Conservation (phyloP, 2,797 vertebrate genomes). For the Chelmon rostratus region DNA sequence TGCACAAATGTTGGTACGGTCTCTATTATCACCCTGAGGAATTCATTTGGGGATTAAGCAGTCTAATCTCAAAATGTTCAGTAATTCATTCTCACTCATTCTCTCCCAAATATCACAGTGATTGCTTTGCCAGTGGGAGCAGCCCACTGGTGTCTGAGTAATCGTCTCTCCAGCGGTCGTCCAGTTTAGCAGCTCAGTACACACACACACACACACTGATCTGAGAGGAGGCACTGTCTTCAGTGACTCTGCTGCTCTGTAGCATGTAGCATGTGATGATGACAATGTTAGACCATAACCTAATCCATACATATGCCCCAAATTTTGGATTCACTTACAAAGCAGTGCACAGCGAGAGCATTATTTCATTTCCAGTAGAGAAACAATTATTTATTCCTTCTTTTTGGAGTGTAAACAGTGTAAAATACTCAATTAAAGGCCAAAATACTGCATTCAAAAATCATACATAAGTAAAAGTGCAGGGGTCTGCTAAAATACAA, state of each 20-base stretch:
- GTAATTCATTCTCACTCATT: slow-evolving; percentile 74
- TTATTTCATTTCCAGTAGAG: not conserved
- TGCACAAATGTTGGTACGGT: slow-evolving; percentile 30
- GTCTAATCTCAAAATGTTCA: slow-evolving; percentile 74
- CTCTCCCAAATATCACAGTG: slow-evolving; percentile 59
- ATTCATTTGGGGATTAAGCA: slow-evolving; percentile 76
- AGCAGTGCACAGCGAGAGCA: not conserved
- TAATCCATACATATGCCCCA: not conserved
- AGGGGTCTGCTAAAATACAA: too few species aligned
- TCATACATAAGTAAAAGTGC: not conserved
- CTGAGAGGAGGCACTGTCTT: slow-evolving; percentile 36
- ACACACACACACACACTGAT: slow-evolving; percentile 25
- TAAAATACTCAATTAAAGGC: not conserved
- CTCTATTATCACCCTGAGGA: slow-evolving; percentile 42
- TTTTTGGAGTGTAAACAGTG: not conserved
- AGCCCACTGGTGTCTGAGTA: slow-evolving; percentile 64
- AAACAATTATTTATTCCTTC: not conserved
- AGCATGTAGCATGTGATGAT: slow-evolving; percentile 29
- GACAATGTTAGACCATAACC: not conserved
- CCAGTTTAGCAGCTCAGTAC: slow-evolving; percentile 57
- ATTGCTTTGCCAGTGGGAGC: slow-evolving; percentile 73
- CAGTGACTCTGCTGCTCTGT: slow-evolving; percentile 23
- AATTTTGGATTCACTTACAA: not conserved
- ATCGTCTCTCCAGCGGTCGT: slow-evolving; percentile 67
- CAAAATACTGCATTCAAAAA: not conserved